Conservation (phyloP, 2,113 vertebrate species). For the Notechis scutatus region DNA sequence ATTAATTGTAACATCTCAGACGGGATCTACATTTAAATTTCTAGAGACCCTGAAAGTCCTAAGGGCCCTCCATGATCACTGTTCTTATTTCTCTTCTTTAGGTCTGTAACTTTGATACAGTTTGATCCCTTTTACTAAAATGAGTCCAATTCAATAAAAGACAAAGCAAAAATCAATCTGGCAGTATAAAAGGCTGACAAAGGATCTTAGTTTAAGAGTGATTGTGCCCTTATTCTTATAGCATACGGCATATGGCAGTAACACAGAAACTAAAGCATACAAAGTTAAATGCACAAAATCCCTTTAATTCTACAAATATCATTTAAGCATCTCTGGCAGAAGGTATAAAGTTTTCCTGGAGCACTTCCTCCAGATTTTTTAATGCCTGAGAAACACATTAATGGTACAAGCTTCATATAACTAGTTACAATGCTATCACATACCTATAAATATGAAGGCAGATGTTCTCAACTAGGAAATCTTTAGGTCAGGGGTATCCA, state of each 20-base stretch:
- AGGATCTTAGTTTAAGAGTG: neutral
- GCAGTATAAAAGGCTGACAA: neutral
- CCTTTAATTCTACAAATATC: neutral
- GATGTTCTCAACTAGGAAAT: neutral
- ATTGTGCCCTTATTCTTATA: neutral
- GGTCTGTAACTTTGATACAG: neutral
- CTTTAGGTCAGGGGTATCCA: neutral
- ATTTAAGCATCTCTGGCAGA: neutral
- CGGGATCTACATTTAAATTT: neutral
- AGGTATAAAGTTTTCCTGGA: neutral
- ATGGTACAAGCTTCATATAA: neutral
- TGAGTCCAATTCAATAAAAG: neutral
- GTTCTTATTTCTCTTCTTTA: neutral
- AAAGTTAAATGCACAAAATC: neutral
- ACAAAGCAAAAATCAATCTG: neutral
- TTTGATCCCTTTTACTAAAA: neutral
- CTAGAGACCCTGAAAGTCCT: neutral
- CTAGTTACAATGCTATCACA: neutral
- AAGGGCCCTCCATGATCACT: neutral
- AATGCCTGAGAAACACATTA: neutral
- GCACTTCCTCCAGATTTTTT: neutral
- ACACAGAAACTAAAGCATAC: neutral
- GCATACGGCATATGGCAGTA: neutral
- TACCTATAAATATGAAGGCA: constrained; percentile 10
- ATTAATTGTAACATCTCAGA: neutral